Evolutionary conservation across 1,140 invertebrate genomes (phyloP).

Genomic region (Drosophila grimshawi): DNA sequence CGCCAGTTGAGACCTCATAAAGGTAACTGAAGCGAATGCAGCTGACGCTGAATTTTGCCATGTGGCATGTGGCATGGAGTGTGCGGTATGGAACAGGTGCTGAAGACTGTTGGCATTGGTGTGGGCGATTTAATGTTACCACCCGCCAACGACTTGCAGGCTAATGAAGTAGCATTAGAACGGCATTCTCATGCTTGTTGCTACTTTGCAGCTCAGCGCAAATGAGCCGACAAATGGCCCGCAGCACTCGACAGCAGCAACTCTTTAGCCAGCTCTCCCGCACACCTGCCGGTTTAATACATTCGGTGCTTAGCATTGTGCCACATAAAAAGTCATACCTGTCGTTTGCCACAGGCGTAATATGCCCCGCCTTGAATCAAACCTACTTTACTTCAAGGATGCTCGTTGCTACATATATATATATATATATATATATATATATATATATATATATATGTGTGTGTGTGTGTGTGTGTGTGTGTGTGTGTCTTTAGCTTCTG

Average conservation of each 20-base stretch:
- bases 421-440: too few relatives aligned
- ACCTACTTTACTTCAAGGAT: constrained; percentile 27
- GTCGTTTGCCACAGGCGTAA: constrained; percentile 19
- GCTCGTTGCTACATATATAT: constrained; percentile 7
- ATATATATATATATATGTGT: neutral
- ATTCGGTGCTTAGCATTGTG: constrained; percentile 7
- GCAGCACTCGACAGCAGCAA: constrained; percentile 19
- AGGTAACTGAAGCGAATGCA: constrained; percentile 26
- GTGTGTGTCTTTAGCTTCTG: constrained; percentile 24
- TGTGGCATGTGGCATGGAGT: constrained; percentile 2
- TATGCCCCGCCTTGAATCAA: constrained; percentile 40
- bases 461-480: constrained; percentile 1
- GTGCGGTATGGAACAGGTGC: constrained; percentile 1
- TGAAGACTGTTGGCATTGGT: neutral
- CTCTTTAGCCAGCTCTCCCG: constrained; percentile 17
- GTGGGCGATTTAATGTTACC: constrained; percentile 26
- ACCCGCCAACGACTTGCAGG: constrained; percentile 31
- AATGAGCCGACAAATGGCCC: constrained; percentile 56
- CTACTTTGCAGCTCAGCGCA: constrained; percentile 41
- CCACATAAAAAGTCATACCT: constrained; percentile 34
- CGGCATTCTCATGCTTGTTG: constrained; percentile 14
- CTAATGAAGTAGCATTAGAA: constrained; percentile 63
- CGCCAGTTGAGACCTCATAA: constrained; percentile 52
- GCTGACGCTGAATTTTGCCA: constrained; percentile 17
- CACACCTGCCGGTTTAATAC: constrained; percentile 7